These are phyloP conservation scores for Drosophila rellima DNA, from an alignment of 2,888 invertebrate genomes.

Conservation along the genomic window DNA sequence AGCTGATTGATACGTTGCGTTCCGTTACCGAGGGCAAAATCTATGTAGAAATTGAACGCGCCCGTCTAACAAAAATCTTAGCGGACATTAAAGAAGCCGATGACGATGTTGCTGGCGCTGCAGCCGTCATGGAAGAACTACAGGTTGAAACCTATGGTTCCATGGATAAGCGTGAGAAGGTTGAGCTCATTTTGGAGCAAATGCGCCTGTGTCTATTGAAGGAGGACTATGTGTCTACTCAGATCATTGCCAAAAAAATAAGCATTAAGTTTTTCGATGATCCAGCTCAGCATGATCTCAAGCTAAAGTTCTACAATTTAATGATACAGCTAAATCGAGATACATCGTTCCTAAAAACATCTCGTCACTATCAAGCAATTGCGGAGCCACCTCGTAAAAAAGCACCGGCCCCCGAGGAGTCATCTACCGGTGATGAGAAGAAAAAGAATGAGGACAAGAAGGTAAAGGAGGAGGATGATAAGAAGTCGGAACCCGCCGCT, in stretches of 20 bases:
- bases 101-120: conserved; percentile 94
- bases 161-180: conserved; percentile 97
- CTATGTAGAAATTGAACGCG: conserved; percentile 99
- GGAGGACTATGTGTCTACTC: conserved; percentile 98
- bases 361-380: conserved; percentile 97
- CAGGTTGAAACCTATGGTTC: conserved; percentile 98
- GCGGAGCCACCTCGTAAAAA: conserved; percentile 89
- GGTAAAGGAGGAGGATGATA: conserved; percentile 72
- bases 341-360: conserved; percentile 96
- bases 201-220: conserved; percentile 98
- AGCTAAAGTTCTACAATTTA: conserved; percentile 85
- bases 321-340: conserved; percentile 97
- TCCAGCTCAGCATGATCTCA: conserved; percentile 85
- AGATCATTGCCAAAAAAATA: conserved; percentile 99
- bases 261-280: conserved; percentile 98
- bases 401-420: conserved; percentile 60
- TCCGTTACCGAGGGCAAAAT: conserved; percentile 99
- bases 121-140: conserved; percentile 97
- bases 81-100: conserved; percentile 94
- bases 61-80: conserved; percentile 95
- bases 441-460: conserved; percentile 77
- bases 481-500: conserved; percentile 42
- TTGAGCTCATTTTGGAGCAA: conserved; percentile 98
- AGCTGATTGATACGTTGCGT: conserved; percentile 97
- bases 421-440: conserved; percentile 66